Evolutionary conservation across 1,140 invertebrate species (phyloP), one percentile per base, ranked within the genome.

Genomic region (Dreissena polymorpha): DNA sequence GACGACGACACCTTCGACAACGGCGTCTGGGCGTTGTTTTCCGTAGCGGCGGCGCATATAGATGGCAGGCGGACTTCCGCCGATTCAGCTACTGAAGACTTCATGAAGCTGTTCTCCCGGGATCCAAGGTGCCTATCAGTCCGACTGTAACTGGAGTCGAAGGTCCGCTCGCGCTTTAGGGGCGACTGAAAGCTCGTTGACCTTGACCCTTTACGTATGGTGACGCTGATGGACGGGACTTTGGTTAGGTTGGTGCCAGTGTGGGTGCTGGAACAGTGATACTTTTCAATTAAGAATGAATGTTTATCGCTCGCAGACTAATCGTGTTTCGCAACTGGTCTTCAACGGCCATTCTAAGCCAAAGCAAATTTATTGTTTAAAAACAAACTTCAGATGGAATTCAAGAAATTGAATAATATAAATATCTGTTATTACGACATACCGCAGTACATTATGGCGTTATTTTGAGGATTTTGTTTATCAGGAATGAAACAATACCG

Each of bases 111-210:
- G 23, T 74, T 64, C 3, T 18, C 25, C 27, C 29, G 53, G 3
- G 65, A 23, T 8, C 14, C 10, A 12, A 53, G 14, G 21, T 68
- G 39, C 55, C 69, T 57, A 0, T 76, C 74, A 23, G 55, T 53
- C 7, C 51, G 51, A n/a, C 49, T 57, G 3, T 73, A 10, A 68
- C n/a, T 73, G 27, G 70, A 72, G 18, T 67, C 78, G 21, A 81
- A 81, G 12, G 68, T 81, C 14, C 49, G 23, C 50, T 82, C 79
- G 50, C 51, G n/a, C 25, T 74, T 73, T 21, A 64, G n/a, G 51
- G 53, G 27, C 2, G 79, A 82, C 16, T 13, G 25, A 3, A 39
- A 53, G 16, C 51, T 64, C 16, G 63, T 82, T 72, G 69, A 71
- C 14, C 71, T 73, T 65, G 79, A 82, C 0, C 71, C 79, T 10